Evolutionary conservation across 2,888 invertebrate genomes (phyloP).

Genomic region (Parthenolecanium corni): DNA sequence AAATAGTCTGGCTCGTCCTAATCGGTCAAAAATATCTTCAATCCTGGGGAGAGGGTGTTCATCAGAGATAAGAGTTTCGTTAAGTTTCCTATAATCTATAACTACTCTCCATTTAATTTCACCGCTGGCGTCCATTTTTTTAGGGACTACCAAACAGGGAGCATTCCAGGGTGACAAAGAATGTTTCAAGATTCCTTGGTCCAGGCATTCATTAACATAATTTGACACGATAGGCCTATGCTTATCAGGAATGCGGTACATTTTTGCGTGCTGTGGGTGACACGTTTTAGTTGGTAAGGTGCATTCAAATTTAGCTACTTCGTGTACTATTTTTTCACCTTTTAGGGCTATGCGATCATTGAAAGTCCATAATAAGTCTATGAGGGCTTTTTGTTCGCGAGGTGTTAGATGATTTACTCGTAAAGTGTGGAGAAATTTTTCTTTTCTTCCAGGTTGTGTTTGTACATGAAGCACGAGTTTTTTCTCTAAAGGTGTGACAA

Average conservation of each 20-base stretch:
- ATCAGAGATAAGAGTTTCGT: not conserved
- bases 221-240: not conserved
- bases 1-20: slow-evolving; percentile 34
- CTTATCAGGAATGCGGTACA: not conserved
- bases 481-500: no score
- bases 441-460: no score
- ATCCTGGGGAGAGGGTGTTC: slow-evolving; percentile 32
- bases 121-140: not conserved
- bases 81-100: slow-evolving; percentile 31
- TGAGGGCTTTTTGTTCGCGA: not conserved
- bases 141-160: not conserved
- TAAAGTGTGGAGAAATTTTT: not conserved
- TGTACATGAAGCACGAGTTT: no score
- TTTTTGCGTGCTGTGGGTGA: not conserved
- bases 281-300: not conserved
- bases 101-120: slow-evolving; percentile 31
- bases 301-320: not conserved
- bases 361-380: not conserved
- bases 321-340: not conserved
- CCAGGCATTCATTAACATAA: not conserved
- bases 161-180: not conserved
- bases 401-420: not conserved
- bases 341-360: not conserved
- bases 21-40: slow-evolving; percentile 33
- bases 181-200: not conserved